These are phyloP conservation scores for Drosophila tripunctata DNA, from an alignment of 2,888 invertebrate genomes.

Conservation along the genomic window DNA sequence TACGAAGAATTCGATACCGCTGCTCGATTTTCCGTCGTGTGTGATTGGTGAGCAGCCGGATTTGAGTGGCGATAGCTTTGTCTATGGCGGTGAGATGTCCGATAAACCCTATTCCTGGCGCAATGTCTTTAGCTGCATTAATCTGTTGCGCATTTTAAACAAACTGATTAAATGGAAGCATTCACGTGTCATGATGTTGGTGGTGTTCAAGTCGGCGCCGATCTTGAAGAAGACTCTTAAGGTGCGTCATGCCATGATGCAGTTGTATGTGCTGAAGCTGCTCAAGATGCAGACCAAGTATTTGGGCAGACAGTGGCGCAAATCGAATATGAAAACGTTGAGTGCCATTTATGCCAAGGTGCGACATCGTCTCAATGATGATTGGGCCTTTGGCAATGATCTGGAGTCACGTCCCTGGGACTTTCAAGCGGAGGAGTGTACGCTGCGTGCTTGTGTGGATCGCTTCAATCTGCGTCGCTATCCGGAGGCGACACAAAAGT, in stretches of 20 bases:
- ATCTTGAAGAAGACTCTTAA: slow-evolving; percentile 98
- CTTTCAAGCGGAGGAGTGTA: slow-evolving; percentile 98
- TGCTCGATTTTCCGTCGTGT: slow-evolving; percentile 97
- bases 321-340: slow-evolving; percentile 99
- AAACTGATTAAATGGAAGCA: slow-evolving; percentile 99
- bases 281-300: slow-evolving; percentile 99
- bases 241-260: slow-evolving; percentile 98
- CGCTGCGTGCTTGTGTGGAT: slow-evolving; percentile 96
- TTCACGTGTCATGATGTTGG: slow-evolving; percentile 99
- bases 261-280: slow-evolving; percentile 98
- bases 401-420: slow-evolving; percentile 99
- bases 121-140: slow-evolving; percentile 99
- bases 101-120: slow-evolving; percentile 97
- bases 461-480: slow-evolving; percentile 97
- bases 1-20: slow-evolving; percentile 96
- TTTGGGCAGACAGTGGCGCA: slow-evolving; percentile 99
- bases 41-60: slow-evolving; percentile 98
- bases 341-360: slow-evolving; percentile 99
- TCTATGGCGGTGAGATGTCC: slow-evolving; percentile 88
- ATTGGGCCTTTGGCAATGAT: slow-evolving; percentile 99
- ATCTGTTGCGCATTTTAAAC: slow-evolving; percentile 97
- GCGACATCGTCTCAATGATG: slow-evolving; percentile 97
- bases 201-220: slow-evolving; percentile 99
- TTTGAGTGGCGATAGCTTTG: slow-evolving; percentile 93
- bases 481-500: slow-evolving; percentile 85